A percentile compares a stretch with the other conserved stretches of the same genome.
Conservation (phyloP, 1,140 invertebrate species). For the Aphaenogaster floridana region DNA sequence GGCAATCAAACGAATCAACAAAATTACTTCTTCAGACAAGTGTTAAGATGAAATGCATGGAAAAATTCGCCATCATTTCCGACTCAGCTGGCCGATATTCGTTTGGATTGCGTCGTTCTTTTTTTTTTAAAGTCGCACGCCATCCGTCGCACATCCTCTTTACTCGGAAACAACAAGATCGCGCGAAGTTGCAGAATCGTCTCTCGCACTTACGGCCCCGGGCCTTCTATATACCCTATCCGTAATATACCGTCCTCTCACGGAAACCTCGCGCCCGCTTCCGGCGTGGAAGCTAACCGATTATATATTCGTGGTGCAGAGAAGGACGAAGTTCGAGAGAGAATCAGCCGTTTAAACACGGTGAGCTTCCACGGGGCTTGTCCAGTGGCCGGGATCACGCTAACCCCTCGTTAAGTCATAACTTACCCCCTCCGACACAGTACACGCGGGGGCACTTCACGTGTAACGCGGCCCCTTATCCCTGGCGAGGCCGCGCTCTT, state of each 20-base stretch:
- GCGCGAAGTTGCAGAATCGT: slow-evolving; percentile 22
- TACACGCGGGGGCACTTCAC: slow-evolving; percentile 48
- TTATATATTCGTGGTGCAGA: slow-evolving; percentile 77
- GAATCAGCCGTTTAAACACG: slow-evolving; percentile 81
- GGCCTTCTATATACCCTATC: not conserved
- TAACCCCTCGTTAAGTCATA: slow-evolving; percentile 87
- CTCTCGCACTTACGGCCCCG: too few species aligned
- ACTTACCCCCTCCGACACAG: slow-evolving; percentile 82
- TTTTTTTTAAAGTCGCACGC: not conserved
- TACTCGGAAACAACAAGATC: slow-evolving; percentile 13
- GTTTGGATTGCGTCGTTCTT: not conserved
- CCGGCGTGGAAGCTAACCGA: slow-evolving; percentile 76
- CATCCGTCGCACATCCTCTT: not conserved
- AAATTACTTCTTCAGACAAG: not conserved
- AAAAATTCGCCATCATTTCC: slow-evolving; percentile 42
- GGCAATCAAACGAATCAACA: not conserved
- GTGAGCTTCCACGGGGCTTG: slow-evolving; percentile 78
- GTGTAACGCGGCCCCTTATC: slow-evolving; percentile 34
- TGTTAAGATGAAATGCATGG: not conserved
- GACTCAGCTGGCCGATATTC: not conserved
- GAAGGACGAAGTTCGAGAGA: slow-evolving; percentile 78
- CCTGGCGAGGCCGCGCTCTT: slow-evolving; percentile 62
- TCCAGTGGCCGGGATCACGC: slow-evolving; percentile 83
- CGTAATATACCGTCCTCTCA: slow-evolving; percentile 71
- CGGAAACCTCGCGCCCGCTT: slow-evolving; percentile 71